These are phyloP conservation scores for Beroe ovata DNA, from an alignment of 37 sponge, comb jelly and placozoan species.

Conservation along the genomic window DNA sequence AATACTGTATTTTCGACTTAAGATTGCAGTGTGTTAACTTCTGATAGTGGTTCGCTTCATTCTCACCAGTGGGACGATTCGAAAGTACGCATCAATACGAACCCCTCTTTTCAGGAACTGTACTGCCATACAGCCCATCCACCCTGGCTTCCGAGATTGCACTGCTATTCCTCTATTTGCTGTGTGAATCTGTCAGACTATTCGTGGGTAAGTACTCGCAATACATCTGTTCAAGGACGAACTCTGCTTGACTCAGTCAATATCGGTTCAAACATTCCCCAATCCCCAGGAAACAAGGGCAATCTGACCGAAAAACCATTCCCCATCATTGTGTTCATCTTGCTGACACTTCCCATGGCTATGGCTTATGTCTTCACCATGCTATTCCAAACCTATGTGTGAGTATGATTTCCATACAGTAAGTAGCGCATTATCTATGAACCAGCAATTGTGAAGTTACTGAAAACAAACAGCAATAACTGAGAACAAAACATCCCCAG, in stretches of 20 bases:
- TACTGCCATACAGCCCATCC: conserved; percentile 27
- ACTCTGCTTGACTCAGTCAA: too few species aligned
- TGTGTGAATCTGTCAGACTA: conserved; percentile 19
- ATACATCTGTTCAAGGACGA: too few species aligned
- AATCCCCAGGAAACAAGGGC: conserved; percentile 67
- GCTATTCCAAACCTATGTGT: conserved; percentile 63
- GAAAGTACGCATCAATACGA: too few species aligned
- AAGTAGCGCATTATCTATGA: too few species aligned
- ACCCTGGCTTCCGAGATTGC: conserved; percentile 34
- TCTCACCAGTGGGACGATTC: too few species aligned
- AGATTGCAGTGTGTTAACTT: background rate
- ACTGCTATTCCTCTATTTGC: conserved; percentile 11
- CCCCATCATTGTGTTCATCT: conserved; percentile 51
- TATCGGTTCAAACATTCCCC: too few species aligned
- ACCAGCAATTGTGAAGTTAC: too few species aligned
- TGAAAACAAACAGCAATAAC: too few species aligned
- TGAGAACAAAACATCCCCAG: too few species aligned
- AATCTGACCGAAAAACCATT: conserved; percentile 44
- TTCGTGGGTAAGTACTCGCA: conserved; percentile 30
- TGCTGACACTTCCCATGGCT: conserved; percentile 49
- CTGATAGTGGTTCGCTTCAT: background rate
- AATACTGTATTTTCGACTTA: too few species aligned
- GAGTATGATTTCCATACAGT: too few species aligned
- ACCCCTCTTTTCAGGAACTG: conserved; percentile 28
- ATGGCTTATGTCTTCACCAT: conserved; percentile 67